These are phyloP conservation scores for Dicrostonyx torquatus DNA, from an alignment of 2,797 vertebrate genomes.

Conservation along the genomic window DNA sequence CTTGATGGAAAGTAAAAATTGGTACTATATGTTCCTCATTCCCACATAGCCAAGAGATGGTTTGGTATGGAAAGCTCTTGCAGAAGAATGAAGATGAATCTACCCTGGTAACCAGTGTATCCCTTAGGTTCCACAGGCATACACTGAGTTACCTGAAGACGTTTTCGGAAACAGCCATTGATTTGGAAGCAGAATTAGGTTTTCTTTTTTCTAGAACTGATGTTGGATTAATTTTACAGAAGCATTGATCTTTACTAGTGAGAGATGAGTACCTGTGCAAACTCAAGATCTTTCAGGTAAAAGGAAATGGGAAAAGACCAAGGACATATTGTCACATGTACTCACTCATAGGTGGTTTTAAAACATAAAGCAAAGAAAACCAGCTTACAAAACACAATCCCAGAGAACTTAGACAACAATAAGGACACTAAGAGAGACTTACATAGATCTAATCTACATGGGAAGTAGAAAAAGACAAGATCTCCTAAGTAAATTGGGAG, in stretches of 20 bases:
- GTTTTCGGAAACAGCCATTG: not conserved
- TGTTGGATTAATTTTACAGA: not conserved
- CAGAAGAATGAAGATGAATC: not conserved
- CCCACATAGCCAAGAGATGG: not conserved
- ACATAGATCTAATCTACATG: too few relatives aligned
- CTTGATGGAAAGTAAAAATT: not conserved
- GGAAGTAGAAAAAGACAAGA: too few relatives aligned
- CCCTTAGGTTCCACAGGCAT: not conserved
- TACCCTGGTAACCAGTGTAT: not conserved
- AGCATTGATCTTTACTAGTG: not conserved
- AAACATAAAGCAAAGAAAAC: too few relatives aligned
- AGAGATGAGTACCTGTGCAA: constrained; percentile 11
- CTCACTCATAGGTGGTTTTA: too few relatives aligned
- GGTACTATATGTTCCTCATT: not conserved
- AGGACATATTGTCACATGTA: too few relatives aligned
- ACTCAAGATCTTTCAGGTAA: not conserved
- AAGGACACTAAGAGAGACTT: too few relatives aligned
- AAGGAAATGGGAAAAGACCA: not conserved
- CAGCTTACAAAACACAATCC: too few relatives aligned
- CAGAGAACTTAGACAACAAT: too few relatives aligned
- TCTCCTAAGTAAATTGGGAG: too few relatives aligned
- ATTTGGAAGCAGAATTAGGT: not conserved
- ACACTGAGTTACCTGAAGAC: not conserved
- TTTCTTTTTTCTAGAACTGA: not conserved
- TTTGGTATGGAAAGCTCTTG: not conserved